A percentile compares a stretch with the other conserved stretches of the same genome.
phyloP scores from a whole-genome alignment of 92 coral and sea anemone species.

The Actinernus sp. region DNA sequence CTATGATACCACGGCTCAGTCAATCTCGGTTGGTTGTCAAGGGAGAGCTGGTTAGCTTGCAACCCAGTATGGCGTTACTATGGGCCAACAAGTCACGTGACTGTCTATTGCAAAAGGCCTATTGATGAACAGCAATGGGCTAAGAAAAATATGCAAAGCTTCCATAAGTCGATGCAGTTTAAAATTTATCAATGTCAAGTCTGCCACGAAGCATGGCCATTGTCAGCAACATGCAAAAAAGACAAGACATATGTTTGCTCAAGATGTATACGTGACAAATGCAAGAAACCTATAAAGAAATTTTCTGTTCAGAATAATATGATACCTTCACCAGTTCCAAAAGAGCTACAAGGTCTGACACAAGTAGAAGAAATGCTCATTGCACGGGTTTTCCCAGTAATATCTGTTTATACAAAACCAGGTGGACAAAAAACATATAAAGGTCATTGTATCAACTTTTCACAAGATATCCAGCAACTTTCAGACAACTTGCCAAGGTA shows the following conservation, averaged over 20 bases:
- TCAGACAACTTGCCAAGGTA: no score
- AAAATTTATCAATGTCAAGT: constrained; percentile 22
- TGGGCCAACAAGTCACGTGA: no score
- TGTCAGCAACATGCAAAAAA: constrained; percentile 10
- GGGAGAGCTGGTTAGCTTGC: no score
- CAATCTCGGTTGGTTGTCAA: no score
- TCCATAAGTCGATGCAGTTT: constrained; percentile 28
- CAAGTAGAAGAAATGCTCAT: constrained; percentile 84
- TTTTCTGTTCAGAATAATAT: constrained; percentile 68
- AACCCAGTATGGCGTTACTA: no score
- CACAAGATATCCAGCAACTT: no score
- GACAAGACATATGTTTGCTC: not conserved
- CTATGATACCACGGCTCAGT: no score
- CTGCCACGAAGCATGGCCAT: constrained; percentile 55
- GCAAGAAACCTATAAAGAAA: constrained; percentile 49
- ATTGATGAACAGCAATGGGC: constrained; percentile 41
- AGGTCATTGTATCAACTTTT: no score
- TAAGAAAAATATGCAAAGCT: constrained; percentile 13
- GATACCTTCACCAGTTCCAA: constrained; percentile 75
- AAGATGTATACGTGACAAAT: constrained; percentile 56
- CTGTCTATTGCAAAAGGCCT: no score
- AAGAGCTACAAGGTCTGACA: constrained; percentile 72
- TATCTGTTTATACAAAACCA: constrained; percentile 75
- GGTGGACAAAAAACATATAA: no score
- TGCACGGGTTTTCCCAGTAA: constrained; percentile 75